phyloP scores from a whole-genome alignment of 2,113 vertebrate species.

The Rousettus leschenaultii region DNA sequence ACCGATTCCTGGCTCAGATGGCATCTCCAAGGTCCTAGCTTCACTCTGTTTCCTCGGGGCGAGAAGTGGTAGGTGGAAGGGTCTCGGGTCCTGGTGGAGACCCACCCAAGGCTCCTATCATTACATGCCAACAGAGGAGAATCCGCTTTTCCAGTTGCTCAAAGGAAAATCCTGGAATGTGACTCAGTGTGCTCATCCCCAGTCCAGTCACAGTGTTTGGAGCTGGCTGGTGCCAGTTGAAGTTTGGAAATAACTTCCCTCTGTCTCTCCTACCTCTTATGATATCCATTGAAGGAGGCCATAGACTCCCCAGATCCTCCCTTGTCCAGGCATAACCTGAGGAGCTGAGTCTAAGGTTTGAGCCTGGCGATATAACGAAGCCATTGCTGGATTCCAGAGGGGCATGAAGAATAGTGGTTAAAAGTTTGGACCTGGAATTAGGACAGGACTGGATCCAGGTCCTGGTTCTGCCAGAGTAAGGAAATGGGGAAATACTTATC shows the following conservation, averaged over 20 bases:
- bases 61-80: not conserved
- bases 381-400: not conserved
- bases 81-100: not conserved
- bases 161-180: not conserved
- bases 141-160: not conserved
- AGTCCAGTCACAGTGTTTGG: not conserved
- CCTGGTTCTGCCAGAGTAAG: not conserved
- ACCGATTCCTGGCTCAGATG: not conserved
- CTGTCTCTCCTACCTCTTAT: not conserved
- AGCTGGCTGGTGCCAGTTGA: not conserved
- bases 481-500: not conserved
- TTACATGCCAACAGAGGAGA: not conserved
- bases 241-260: not conserved
- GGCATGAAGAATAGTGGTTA: not conserved
- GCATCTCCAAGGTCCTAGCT: not conserved
- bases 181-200: not conserved
- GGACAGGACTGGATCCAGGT: not conserved
- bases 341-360: not conserved
- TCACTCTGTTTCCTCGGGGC: not conserved
- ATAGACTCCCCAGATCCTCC: not conserved
- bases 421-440: not conserved
- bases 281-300: not conserved
- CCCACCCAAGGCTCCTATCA: not conserved
- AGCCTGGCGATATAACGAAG: not conserved
- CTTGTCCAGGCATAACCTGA: not conserved